A percentile compares a stretch with the other conserved stretches of the same genome.
Conservation (phyloP, 2,888 invertebrate species). For the Podotricha telesiphe region DNA sequence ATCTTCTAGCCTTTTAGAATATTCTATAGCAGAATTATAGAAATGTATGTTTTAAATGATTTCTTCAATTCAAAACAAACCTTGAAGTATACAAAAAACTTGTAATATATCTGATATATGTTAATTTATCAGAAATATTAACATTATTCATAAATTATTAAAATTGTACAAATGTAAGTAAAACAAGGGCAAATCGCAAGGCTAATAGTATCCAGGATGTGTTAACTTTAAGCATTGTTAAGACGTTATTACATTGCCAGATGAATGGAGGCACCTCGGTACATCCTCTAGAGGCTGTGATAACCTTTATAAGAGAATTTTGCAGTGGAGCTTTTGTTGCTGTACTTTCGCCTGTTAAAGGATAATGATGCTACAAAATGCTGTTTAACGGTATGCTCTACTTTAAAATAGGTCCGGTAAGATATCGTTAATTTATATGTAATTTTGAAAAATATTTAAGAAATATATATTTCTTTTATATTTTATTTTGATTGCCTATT, state of each 20-base stretch:
- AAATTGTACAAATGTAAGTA: neutral
- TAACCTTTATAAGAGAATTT: conserved; percentile 31
- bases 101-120: no score
- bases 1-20: no score
- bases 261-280: conserved; percentile 22
- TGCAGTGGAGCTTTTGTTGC: conserved; percentile 26
- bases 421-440: conserved; percentile 10
- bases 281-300: conserved; percentile 22
- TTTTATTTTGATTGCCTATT: no score
- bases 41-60: no score
- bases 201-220: conserved; percentile 33
- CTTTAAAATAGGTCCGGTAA: neutral
- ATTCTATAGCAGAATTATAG: no score
- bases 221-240: conserved; percentile 30
- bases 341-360: conserved; percentile 29
- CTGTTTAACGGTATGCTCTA: conserved; percentile 21
- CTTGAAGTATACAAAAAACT: no score
- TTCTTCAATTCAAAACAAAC: no score
- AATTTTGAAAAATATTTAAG: neutral
- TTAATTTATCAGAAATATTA: no score
- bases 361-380: conserved; percentile 33
- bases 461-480: neutral
- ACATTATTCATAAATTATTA: no score
- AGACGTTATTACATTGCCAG: conserved; percentile 30
- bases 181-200: neutral